phyloP scores from a whole-genome alignment of 2,797 vertebrate species.

The Dryobates pubescens region DNA sequence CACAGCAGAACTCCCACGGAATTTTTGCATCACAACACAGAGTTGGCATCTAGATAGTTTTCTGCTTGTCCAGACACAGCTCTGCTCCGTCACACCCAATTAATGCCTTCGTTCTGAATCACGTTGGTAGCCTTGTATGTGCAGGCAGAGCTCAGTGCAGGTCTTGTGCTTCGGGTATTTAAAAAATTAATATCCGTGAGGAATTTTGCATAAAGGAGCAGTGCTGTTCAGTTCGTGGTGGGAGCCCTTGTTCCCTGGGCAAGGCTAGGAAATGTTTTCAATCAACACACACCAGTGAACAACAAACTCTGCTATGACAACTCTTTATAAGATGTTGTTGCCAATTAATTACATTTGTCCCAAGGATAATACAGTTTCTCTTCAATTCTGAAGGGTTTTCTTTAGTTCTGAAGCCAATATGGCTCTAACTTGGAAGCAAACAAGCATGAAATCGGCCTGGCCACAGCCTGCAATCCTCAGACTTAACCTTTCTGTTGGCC shows the following conservation, averaged over 20 bases:
- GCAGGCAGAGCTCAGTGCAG: conserved; percentile 1
- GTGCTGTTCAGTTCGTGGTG: background rate
- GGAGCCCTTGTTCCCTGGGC: background rate
- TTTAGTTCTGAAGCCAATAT: background rate
- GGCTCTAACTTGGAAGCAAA: background rate
- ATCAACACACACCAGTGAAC: background rate
- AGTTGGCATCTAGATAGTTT: background rate
- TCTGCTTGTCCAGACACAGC: conserved; percentile 49
- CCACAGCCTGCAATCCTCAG: background rate
- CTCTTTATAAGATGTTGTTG: background rate
- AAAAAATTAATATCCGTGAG: conserved; percentile 26
- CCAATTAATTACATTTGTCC: background rate
- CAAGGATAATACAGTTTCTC: background rate
- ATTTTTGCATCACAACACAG: background rate
- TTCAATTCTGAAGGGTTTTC: background rate
- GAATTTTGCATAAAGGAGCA: background rate
- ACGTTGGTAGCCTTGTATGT: background rate
- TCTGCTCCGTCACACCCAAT: background rate
- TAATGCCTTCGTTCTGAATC: background rate
- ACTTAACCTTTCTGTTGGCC: background rate
- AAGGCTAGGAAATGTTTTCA: background rate
- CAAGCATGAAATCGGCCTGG: background rate
- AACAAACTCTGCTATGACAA: background rate
- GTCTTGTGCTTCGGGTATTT: background rate
- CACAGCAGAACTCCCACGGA: conserved; percentile 11